A percentile compares a stretch with the other conserved stretches of the same genome.
Conservation (phyloP, 2,888 invertebrate genomes). For the Dascillus cervinus region DNA sequence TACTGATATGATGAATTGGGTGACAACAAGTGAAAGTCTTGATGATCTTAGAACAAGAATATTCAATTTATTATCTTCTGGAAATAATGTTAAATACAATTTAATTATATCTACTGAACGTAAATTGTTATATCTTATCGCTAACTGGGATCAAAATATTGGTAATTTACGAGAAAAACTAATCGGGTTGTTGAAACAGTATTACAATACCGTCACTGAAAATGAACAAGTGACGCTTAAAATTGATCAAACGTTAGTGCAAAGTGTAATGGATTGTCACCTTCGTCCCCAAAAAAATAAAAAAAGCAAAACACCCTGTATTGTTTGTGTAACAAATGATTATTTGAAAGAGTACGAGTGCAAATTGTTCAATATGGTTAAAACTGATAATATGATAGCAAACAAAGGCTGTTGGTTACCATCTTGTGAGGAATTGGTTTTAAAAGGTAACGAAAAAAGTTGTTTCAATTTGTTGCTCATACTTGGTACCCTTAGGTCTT, state of each 20-base stretch:
- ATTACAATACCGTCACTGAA: slow-evolving; percentile 21
- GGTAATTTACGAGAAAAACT: slow-evolving; percentile 32
- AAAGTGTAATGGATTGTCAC: slow-evolving; percentile 51
- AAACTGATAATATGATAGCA: slow-evolving; percentile 41
- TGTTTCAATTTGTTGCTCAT: not conserved
- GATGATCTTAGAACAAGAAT: too few relatives aligned
- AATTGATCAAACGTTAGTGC: slow-evolving; percentile 36
- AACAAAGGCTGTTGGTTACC: slow-evolving; percentile 57
- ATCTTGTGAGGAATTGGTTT: slow-evolving; percentile 49
- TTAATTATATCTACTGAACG: slow-evolving; percentile 12
- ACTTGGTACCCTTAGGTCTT: slow-evolving; percentile 34
- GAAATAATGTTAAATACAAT: not conserved
- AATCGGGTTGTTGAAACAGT: slow-evolving; percentile 24
- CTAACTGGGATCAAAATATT: slow-evolving; percentile 31
- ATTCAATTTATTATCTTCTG: not conserved
- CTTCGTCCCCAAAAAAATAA: slow-evolving; percentile 38
- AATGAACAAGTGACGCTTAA: slow-evolving; percentile 11
- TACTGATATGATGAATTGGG: slow-evolving; percentile 35
- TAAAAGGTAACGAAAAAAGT: slow-evolving; percentile 41
- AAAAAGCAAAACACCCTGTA: slow-evolving; percentile 31
- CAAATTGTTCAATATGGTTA: slow-evolving; percentile 48
- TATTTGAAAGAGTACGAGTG: slow-evolving; percentile 46
- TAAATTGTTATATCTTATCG: slow-evolving; percentile 23
- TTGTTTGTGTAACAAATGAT: slow-evolving; percentile 42
- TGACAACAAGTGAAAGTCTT: slow-evolving; percentile 25